Evolutionary conservation across 2,888 invertebrate species (phyloP).

Genomic region (Junonia oenone): DNA sequence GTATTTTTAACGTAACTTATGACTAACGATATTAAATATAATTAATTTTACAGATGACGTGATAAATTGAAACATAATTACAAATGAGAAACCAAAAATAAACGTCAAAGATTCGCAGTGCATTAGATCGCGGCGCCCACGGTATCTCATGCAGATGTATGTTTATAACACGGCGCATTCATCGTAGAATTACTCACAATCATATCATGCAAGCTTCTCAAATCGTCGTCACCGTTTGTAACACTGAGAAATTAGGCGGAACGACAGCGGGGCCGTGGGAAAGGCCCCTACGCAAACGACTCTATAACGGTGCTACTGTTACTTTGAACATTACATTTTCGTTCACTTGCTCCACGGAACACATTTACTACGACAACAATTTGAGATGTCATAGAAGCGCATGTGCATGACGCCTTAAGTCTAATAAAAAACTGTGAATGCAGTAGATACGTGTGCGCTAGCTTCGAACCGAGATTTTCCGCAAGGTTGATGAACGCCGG

Average conservation of each 20-base stretch:
- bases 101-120: neutral
- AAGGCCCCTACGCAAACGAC: slow-evolving; percentile 37
- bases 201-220: slow-evolving; percentile 28
- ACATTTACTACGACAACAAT: neutral
- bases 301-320: slow-evolving; percentile 52
- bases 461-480: slow-evolving; percentile 6
- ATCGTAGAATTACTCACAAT: slow-evolving; percentile 17
- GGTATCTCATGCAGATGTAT: slow-evolving; percentile 38
- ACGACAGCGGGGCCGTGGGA: slow-evolving; percentile 62
- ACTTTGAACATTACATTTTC: slow-evolving; percentile 20
- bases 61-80: neutral
- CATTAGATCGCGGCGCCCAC: slow-evolving; percentile 32
- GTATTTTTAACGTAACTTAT: neutral
- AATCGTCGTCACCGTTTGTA: slow-evolving; percentile 44
- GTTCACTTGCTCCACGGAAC: neutral
- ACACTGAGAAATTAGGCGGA: slow-evolving; percentile 48
- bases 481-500: slow-evolving; percentile 58
- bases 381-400: neutral
- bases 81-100: neutral
- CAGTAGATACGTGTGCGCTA: neutral
- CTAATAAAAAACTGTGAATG: neutral
- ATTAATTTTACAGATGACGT: neutral
- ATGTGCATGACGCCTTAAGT: neutral
- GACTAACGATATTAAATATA: neutral
- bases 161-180: neutral